Conservation (phyloP, 1,140 invertebrate genomes). For the Hycleus phaleratus region DNA sequence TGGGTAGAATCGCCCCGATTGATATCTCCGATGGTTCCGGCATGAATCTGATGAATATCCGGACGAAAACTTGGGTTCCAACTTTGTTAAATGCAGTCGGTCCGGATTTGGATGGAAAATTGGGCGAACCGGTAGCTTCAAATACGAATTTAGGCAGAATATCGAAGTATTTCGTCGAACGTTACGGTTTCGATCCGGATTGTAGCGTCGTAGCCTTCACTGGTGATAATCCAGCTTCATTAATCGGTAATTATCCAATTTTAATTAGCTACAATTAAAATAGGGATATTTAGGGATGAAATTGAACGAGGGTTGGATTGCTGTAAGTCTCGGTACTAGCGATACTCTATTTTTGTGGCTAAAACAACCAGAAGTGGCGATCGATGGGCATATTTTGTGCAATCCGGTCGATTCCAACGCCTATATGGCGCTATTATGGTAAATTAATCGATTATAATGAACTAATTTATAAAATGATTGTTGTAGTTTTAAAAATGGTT, state of each 20-base stretch:
- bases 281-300: conserved; percentile 58
- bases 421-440: conserved; percentile 89
- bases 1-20: conserved; percentile 85
- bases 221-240: conserved; percentile 86
- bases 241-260: conserved; percentile 54
- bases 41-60: conserved; percentile 92
- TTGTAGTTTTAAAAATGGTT: conserved; percentile 88
- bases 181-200: conserved; percentile 72
- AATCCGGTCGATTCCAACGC: conserved; percentile 69
- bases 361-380: conserved; percentile 52
- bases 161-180: conserved; percentile 69
- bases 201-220: conserved; percentile 85
- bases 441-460: conserved; percentile 17
- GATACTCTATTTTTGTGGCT: conserved; percentile 85
- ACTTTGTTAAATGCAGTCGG: conserved; percentile 68
- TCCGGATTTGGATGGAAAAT: conserved; percentile 56
- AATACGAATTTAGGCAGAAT: conserved; percentile 63
- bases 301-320: conserved; percentile 71
- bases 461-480: conserved; percentile 10
- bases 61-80: conserved; percentile 67
- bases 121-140: conserved; percentile 68
- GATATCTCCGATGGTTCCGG: conserved; percentile 91
- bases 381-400: conserved; percentile 78
- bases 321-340: conserved; percentile 86
- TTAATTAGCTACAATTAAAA: neutral